Percentiles rank a stretch among this genome's conserved stretches.
These are phyloP conservation scores for Epistrophella euchroma DNA, from an alignment of 2,888 invertebrate species.

Conservation along the genomic window DNA sequence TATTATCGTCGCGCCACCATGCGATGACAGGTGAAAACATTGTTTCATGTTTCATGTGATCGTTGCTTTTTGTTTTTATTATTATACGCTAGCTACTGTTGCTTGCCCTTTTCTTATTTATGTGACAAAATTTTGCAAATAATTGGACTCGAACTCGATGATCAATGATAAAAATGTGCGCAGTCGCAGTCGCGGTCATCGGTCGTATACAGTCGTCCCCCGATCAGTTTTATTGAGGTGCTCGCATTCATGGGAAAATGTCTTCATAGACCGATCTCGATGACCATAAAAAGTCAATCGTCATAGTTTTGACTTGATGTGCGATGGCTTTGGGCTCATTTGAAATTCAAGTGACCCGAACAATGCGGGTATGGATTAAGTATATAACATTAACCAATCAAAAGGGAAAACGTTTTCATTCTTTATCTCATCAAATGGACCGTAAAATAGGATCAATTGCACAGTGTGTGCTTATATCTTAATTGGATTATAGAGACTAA, in stretches of 20 bases:
- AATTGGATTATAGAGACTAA: conserved; percentile 70
- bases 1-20: not conserved
- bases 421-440: conserved; percentile 73
- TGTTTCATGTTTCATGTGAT: conserved; percentile 35
- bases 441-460: conserved; percentile 75
- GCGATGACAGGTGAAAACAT: conserved; percentile 70
- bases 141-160: conserved; percentile 82
- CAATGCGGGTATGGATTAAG: conserved; percentile 32
- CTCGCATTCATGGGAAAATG: conserved; percentile 27
- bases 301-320: conserved; percentile 6
- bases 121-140: conserved; percentile 84
- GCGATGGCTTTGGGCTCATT: conserved; percentile 53
- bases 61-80: not conserved
- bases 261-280: conserved; percentile 55
- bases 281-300: conserved; percentile 21
- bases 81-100: not conserved
- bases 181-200: not conserved
- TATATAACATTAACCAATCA: conserved; percentile 7
- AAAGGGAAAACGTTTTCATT: conserved; percentile 23
- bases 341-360: conserved; percentile 61
- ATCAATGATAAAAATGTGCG: conserved; percentile 68
- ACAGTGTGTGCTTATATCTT: conserved; percentile 63
- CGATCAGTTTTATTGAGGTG: not conserved
- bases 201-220: not conserved
- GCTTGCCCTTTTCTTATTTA: conserved; percentile 81